phyloP scores from a whole-genome alignment of 2,888 invertebrate genomes.

The Dione vanillae region DNA sequence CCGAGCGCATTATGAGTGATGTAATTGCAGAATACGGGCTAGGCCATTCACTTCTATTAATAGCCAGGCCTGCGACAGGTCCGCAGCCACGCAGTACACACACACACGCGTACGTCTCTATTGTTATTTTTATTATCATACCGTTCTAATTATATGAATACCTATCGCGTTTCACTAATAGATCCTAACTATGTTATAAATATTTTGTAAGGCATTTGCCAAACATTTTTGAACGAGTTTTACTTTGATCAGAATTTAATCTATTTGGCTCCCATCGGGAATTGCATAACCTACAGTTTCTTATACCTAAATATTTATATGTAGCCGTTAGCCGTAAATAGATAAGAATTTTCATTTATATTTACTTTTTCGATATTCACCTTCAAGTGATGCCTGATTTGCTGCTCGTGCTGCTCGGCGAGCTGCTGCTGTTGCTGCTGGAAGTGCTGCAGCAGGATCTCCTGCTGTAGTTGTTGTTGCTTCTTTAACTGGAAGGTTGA shows the following conservation, averaged over 20 bases:
- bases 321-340: neutral
- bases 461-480: conserved; percentile 96
- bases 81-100: conserved; percentile 41
- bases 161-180: conserved; percentile 19
- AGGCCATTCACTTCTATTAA: conserved; percentile 67
- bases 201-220: neutral
- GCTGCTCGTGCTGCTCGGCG: conserved; percentile 95
- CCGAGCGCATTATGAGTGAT: conserved; percentile 59
- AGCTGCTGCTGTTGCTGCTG: conserved; percentile 96
- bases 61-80: conserved; percentile 53
- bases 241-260: neutral
- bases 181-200: neutral
- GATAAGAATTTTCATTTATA: conserved; percentile 20
- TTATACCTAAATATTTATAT: neutral
- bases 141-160: conserved; percentile 30
- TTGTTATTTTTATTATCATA: conserved; percentile 35
- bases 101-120: conserved; percentile 23
- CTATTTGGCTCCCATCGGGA: conserved; percentile 5
- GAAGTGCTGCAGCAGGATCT: conserved; percentile 95
- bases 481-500: conserved; percentile 91
- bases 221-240: conserved; percentile 10
- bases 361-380: conserved; percentile 66
- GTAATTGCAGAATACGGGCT: conserved; percentile 61
- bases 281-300: conserved; percentile 1
- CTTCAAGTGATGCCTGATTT: conserved; percentile 94